Base-by-base conservation (phyloP, 2,888 invertebrate genomes). In the Tromatobia lineatoria region DNA sequence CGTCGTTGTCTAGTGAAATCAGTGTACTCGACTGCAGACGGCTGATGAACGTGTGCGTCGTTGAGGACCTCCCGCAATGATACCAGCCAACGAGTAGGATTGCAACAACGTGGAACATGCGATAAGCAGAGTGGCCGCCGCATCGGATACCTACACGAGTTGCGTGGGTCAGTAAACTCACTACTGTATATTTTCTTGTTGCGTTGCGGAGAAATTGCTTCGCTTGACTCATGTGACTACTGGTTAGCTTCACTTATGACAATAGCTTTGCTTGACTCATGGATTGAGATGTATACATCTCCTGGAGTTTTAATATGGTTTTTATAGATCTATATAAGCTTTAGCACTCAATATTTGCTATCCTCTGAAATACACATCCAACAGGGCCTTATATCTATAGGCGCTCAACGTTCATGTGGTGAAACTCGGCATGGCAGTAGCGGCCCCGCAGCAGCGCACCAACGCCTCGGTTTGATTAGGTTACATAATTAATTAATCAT, bases 401-500 rank as follows among this genome's bases (percentile, higher is more conserved):
- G 34, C 18, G 7, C 34, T 7, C 57, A 59, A 18, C 54, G 38
- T 47, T 25, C 57, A 71, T 57, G 38, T 18, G 20, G 42, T 10
- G 42, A 38, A 42, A 38, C 38, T 20, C 38, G n/a, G 6, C 25
- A n/a, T 25, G 10, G 52, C 20, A 54, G 23, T 29, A 61, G 54
- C 20, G 25, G 29, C 52, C 77, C 70, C 15, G 74, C 50, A 83
- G 74, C 57, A 85, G 61, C 61, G 66, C 79, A 54, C 86, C 85
- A 85, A 85, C 86, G 84, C 85, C 85, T 83, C 80, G 81, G 86
- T 87, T 85, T 87, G 86, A 88, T 88, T 86, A 86, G 87, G 85
- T 87, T 86, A 85, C 84, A 87, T 85, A 87, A 88, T 87, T 88
- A 87, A 88, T 90, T 88, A 89, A 88, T 89, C 87, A 88, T 87